Conservation (phyloP, 2,888 invertebrate species). For the Polietes domitor region DNA sequence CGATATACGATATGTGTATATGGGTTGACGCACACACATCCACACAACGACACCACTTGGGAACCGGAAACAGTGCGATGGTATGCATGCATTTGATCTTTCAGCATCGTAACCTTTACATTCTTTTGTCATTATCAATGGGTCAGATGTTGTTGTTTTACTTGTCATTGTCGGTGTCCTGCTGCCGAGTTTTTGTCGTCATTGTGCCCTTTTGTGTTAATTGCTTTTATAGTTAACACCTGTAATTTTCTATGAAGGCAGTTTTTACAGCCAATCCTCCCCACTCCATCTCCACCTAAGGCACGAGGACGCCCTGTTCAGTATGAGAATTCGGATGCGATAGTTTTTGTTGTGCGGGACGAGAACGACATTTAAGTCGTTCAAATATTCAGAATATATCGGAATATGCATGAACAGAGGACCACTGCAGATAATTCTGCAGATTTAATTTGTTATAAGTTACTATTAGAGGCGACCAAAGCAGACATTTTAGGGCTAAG, state of each 20-base stretch:
- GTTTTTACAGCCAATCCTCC: neutral
- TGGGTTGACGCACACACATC: too few relatives aligned
- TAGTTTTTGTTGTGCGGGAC: too few relatives aligned
- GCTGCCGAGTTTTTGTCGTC: conserved; percentile 15
- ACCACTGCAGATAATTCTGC: too few relatives aligned
- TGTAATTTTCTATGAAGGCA: conserved; percentile 49
- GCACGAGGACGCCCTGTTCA: conserved; percentile 63
- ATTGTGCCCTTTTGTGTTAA: conserved; percentile 51
- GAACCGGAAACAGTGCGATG: conserved; percentile 34
- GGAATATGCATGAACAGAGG: too few relatives aligned
- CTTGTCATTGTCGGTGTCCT: conserved; percentile 33
- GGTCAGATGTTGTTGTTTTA: neutral
- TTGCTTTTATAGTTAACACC: conserved; percentile 60
- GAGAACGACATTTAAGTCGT: too few relatives aligned
- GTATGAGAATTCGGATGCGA: neutral
- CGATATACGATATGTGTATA: neutral
- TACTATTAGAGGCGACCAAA: too few relatives aligned
- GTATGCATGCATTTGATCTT: conserved; percentile 52
- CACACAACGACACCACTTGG: neutral
- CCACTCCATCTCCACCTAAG: too few relatives aligned
- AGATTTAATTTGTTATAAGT: too few relatives aligned
- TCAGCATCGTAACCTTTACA: conserved; percentile 43
- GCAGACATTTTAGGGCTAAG: too few relatives aligned
- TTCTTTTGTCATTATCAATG: conserved; percentile 2
- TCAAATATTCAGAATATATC: too few relatives aligned